Evolutionary conservation across 2,113 vertebrate genomes (phyloP).

Genomic region (Pan troglodytes): DNA sequence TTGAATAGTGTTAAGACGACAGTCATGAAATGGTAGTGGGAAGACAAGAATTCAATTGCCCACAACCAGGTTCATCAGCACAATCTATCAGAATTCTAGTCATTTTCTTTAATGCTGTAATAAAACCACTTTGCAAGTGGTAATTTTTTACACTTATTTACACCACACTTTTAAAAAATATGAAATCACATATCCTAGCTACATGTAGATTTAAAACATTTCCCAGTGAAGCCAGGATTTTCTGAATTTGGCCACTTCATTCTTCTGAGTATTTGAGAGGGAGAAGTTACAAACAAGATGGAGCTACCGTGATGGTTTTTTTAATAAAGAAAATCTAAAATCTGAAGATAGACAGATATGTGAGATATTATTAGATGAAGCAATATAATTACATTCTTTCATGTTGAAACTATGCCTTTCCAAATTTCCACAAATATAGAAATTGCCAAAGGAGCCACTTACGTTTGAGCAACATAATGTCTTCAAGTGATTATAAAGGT

Average conservation of each 20-base stretch:
- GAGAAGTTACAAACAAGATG: neutral
- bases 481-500: slow-evolving; percentile 61
- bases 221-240: neutral
- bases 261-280: slow-evolving; percentile 4
- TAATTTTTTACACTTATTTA: slow-evolving; percentile 39
- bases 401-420: neutral
- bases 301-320: neutral
- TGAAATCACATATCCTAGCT: slow-evolving; percentile 2
- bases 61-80: slow-evolving; percentile 34
- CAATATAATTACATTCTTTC: neutral
- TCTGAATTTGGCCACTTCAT: neutral
- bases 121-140: slow-evolving; percentile 31
- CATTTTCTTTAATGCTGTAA: slow-evolving; percentile 37
- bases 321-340: neutral
- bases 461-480: slow-evolving; percentile 57
- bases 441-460: slow-evolving; percentile 46
- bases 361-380: slow-evolving; percentile 1
- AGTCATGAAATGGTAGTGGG: slow-evolving; percentile 58
- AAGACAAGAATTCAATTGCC: slow-evolving; percentile 43
- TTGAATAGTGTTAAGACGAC: slow-evolving; percentile 53
- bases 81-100: neutral
- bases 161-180: neutral
- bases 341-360: neutral
- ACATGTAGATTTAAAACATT: slow-evolving; percentile 37
- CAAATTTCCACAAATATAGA: slow-evolving; percentile 32